These are phyloP conservation scores for Anguilla japonica DNA, from an alignment of 2,113 vertebrate species.

Conservation along the genomic window DNA sequence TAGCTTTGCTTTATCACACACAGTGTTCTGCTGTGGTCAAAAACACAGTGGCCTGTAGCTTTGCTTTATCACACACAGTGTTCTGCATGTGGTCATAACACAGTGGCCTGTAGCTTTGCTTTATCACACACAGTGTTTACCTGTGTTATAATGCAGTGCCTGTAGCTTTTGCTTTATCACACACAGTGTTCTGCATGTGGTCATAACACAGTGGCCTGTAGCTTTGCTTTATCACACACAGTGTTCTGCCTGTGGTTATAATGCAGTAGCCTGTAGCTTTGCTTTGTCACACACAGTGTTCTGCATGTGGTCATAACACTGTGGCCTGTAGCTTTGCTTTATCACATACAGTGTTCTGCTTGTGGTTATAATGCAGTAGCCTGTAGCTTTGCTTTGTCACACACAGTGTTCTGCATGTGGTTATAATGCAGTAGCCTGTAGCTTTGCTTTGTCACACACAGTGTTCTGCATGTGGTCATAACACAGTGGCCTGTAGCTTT, in stretches of 20 bases:
- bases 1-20: too few relatives aligned
- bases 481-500: not conserved
- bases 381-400: not conserved
- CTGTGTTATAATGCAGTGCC: not conserved
- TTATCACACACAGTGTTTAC: too few relatives aligned
- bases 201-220: too few relatives aligned
- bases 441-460: not conserved
- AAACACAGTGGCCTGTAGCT: not conserved
- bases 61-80: too few relatives aligned
- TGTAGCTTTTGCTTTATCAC: too few relatives aligned
- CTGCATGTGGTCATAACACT: not conserved
- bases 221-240: not conserved
- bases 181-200: not conserved
- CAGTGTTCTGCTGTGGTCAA: too few relatives aligned
- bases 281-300: not conserved
- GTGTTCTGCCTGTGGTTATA: not conserved
- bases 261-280: not conserved
- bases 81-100: too few relatives aligned
- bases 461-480: not conserved
- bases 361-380: not conserved
- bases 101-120: not conserved
- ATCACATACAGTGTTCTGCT: too few relatives aligned
- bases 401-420: not conserved
- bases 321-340: not conserved
- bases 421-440: not conserved